These are phyloP conservation scores for Drosophila insularis DNA, from an alignment of 1,140 invertebrate species.

Conservation along the genomic window DNA sequence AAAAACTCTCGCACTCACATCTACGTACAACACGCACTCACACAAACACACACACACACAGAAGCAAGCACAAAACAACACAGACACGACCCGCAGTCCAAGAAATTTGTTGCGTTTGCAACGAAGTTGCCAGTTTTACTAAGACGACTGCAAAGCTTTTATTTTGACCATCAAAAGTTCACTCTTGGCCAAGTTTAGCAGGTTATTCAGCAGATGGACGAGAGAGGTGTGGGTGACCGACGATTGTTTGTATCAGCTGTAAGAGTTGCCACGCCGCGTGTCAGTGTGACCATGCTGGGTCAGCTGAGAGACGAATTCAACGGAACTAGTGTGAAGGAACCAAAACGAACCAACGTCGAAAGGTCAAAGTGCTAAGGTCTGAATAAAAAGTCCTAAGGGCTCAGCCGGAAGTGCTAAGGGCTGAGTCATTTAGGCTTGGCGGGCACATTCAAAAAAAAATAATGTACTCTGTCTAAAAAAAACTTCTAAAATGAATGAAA, in stretches of 20 bases:
- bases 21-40: background rate
- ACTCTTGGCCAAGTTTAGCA: conserved; percentile 14
- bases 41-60: background rate
- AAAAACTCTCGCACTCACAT: background rate
- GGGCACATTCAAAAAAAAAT: no score
- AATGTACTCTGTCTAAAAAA: no score
- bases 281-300: no score
- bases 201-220: background rate
- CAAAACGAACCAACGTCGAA: no score
- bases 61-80: no score
- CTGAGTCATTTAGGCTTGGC: no score
- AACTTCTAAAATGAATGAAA: no score
- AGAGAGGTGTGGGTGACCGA: background rate
- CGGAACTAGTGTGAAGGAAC: no score
- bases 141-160: conserved; percentile 10
- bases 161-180: conserved; percentile 9
- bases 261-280: background rate
- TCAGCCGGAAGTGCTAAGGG: no score
- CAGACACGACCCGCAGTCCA: conserved; percentile 6
- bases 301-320: no score
- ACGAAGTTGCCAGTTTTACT: conserved; percentile 11
- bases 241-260: background rate
- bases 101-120: conserved; percentile 9
- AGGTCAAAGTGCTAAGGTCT: no score
- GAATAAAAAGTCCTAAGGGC: no score